Base-by-base conservation (phyloP, 2,888 invertebrate species). In the Drosophila fulvimacula region DNA sequence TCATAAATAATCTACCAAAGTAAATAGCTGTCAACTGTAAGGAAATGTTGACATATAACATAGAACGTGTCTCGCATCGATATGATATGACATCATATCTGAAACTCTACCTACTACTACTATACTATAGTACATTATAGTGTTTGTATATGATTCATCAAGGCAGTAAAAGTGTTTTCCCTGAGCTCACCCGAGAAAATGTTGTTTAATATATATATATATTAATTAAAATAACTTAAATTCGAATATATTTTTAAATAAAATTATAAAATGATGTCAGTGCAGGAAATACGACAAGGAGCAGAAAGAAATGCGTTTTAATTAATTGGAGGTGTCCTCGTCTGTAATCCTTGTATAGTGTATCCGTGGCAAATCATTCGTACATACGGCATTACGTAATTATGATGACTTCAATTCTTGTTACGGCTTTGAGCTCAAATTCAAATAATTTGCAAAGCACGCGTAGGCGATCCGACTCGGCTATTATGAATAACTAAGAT, bases 291-390 rank as follows among this genome's bases (percentile, higher is more conserved):
- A 38, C 51, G 30, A 48, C 48, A 44, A 44, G 41, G 30, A 34
- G 48, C 77, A 82, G 69, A 66, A 49, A 15, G 9, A 64, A 88
- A 62, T 75, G 83, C 64, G 87, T 63, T 84, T 69, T 86, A 85
- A 82, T 85, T 82, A 88, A 79, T 82, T 82, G 80, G 73, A 88
- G 83, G 85, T 72, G 13, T 7, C 46, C 59, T 41, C 57, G 69
- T 13, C 30, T 10, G n/a, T 7, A 11, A n/a, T 52, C 32, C 38
- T n/a, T 11, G 34, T 15, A 9, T 53, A 56, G 6, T 27, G 27
- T 1, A 61, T 65, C 3, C 30, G 17, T 34, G 21, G 11, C 5
- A 39, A 38, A 1, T 57, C 38, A 41, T 58, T 36, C 27, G 56
- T 60, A 59, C 34, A 39, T 30, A 27, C 66, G 53, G 56, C 56